Base-by-base conservation (phyloP, 35 echinoderm and acorn worm species). In the Apostichopus californicus region DNA sequence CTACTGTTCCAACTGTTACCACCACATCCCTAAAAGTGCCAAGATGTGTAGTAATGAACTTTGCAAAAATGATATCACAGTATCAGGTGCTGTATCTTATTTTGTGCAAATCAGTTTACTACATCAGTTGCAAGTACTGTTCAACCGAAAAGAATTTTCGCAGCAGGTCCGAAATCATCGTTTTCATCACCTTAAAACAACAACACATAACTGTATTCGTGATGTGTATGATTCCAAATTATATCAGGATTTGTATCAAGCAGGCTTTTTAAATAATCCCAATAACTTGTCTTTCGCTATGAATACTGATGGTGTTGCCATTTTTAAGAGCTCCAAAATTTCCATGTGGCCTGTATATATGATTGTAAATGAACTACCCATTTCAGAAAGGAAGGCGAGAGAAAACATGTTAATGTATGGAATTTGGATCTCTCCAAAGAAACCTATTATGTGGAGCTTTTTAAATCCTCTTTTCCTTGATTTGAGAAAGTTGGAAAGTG, bases 321-420 rank as follows among this genome's bases (percentile, higher is more conserved):
- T 92, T 55, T 92, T 92, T 12, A 92, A 92, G 53, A 92, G 91
- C 46, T 92, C 91, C 12, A 92, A 92, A 83, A 52, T 92, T 7
- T 85, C 91, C 4, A 85, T 92, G 91, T 92, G 91, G 91, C 91
- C 91, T 13, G 91, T 92, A 4, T 92, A 92, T 34, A 6, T 92
- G 11, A 15, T 92, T 13, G 61, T 92, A 22, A 92, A 92, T 92
- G 91, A 92, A 65, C 55, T 92, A 6, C 91, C 91, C 46, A 10
- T 92, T 1, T 7, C 5, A 34, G 14, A 92, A 59, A 34, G 79
- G 5, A 86, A 86, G 66, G 91, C 91, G 25, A 84, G 80, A 52
- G 91, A 92, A 75, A 92, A 92, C 55, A 85, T 71, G 22, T 17
- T 85, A 5, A 86, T 75, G 46, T 61, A 92, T 92, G 91, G 79